Base-by-base conservation (phyloP, 2,113 vertebrate genomes). In the Oreotragus oreotragus region DNA sequence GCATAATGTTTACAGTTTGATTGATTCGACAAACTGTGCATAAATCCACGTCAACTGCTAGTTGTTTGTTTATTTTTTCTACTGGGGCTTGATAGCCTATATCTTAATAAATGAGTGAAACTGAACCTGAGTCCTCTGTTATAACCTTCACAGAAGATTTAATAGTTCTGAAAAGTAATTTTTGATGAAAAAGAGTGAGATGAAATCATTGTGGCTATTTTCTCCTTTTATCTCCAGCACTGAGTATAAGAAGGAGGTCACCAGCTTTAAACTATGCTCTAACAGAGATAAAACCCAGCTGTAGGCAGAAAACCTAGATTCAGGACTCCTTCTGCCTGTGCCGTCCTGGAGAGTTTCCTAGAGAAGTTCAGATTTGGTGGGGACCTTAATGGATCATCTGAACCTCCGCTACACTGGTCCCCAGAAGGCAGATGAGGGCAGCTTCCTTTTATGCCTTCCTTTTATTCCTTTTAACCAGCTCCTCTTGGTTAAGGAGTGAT, bases 1-100 rank as follows among this genome's bases (percentile, higher is more conserved):
- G 93, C 97, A 97, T 98, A 97, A 95, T 97, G 95, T 98, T 97
- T 98, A 97, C 94, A 97, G 95, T 47, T 98, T 96, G 97, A 98
- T 97, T 97, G 98, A 98, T 97, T 97, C 95, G 88, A 84, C 89
- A 94, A 97, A 96, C 97, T 91, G 79, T 91, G 93, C 96, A 96
- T 97, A 98, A 97, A 97, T 97, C 93, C 91, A 62, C 94, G 96
- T 97, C 97, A 98, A 97, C 97, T 84, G 64, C 86, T 94, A 39
- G 79, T 93, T 97, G 93, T 96, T 97, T 97, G 85, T 97, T 97
- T 97, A 66, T 96, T 98, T 97, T 96, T 97, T 84, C 95, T 81
- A 55, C 28, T 58, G 90, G 93, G 93, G 57, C 62, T 94, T 57
- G 43, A 85, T 93, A 98, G 95, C 84, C 96, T 97, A 96, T 97